phyloP scores from a whole-genome alignment of 1,140 invertebrate genomes.

The Drosophila nasuta region DNA sequence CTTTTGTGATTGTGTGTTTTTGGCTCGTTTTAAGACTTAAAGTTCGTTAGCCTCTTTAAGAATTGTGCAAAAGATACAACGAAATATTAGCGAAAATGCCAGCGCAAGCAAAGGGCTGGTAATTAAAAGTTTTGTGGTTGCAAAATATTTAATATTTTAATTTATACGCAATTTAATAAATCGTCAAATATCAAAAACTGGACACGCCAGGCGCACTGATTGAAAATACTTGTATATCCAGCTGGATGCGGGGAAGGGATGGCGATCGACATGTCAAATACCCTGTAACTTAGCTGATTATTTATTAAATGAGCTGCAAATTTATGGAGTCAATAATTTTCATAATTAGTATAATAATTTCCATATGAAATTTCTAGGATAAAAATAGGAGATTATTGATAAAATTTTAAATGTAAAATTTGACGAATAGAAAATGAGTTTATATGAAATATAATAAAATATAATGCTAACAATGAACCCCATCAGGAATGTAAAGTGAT shows the following conservation, averaged over 20 bases:
- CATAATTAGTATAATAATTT: too few species aligned
- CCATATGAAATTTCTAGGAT: too few species aligned
- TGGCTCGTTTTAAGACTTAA: background rate
- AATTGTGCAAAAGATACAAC: background rate
- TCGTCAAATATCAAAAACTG: slow-evolving; percentile 59
- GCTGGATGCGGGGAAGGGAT: background rate
- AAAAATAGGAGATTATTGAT: too few species aligned
- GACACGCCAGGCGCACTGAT: slow-evolving; percentile 62
- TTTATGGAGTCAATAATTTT: too few species aligned
- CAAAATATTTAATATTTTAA: slow-evolving; percentile 82
- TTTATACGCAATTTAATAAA: slow-evolving; percentile 84
- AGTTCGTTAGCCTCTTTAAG: slow-evolving; percentile 63
- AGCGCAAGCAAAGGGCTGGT: slow-evolving; percentile 45
- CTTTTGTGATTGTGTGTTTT: slow-evolving; percentile 14
- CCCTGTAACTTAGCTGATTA: background rate
- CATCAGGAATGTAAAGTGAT: too few species aligned
- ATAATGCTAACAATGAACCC: too few species aligned
- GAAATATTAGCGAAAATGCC: slow-evolving; percentile 44
- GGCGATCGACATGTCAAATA: background rate
- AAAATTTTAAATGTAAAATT: too few species aligned
- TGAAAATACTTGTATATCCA: slow-evolving; percentile 35
- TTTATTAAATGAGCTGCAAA: too few species aligned
- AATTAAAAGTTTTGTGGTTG: slow-evolving; percentile 73
- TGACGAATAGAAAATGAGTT: too few species aligned
- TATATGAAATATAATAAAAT: too few species aligned